Percentiles rank a stretch among this genome's conserved stretches.
These are phyloP conservation scores for Trachelus stipa DNA, from an alignment of 2,888 invertebrate species.

Conservation along the genomic window DNA sequence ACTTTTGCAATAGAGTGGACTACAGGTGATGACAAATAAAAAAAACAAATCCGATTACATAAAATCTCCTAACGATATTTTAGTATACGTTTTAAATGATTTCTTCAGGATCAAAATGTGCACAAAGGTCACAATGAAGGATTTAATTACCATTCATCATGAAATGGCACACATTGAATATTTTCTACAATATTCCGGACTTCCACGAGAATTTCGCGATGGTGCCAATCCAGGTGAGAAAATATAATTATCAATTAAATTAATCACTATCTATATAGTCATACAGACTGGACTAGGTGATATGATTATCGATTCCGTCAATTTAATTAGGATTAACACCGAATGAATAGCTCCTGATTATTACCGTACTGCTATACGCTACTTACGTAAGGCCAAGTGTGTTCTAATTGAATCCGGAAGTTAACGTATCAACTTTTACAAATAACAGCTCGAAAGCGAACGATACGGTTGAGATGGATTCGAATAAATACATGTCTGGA, in stretches of 20 bases:
- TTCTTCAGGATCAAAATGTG: conserved; percentile 87
- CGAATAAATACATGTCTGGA: conserved; percentile 26
- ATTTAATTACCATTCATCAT: conserved; percentile 88
- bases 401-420: conserved; percentile 45
- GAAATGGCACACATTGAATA: conserved; percentile 94
- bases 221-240: conserved; percentile 90
- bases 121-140: conserved; percentile 85
- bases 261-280: neutral
- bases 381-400: conserved; percentile 37
- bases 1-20: conserved; percentile 90
- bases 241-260: neutral
- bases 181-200: conserved; percentile 84
- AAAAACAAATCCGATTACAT: neutral
- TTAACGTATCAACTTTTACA: conserved; percentile 43
- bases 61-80: neutral
- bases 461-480: conserved; percentile 53
- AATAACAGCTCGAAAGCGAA: conserved; percentile 55
- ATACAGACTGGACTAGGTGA: too few species aligned
- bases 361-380: neutral
- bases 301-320: neutral
- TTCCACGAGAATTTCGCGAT: conserved; percentile 87
- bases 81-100: conserved; percentile 2
- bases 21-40: conserved; percentile 73
- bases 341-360: neutral
- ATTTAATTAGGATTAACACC: neutral